Conservation (phyloP, 2,113 vertebrate species). For the Jaculus jaculus region DNA sequence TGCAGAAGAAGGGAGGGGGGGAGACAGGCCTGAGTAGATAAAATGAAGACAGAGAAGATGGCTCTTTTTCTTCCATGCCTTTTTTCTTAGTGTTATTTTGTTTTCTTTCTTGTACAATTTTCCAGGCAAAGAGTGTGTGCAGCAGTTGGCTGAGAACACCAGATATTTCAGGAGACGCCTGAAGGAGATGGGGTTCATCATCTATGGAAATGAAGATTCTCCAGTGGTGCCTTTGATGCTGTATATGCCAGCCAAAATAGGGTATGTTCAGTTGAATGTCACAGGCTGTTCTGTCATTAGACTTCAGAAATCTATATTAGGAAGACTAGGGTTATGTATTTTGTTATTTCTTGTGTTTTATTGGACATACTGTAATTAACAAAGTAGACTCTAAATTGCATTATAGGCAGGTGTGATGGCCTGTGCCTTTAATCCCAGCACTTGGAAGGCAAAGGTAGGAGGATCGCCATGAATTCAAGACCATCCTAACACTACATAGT, state of each 20-base stretch:
- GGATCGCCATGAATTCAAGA: too few species aligned
- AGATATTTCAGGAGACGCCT: conserved; percentile 94
- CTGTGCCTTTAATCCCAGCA: too few species aligned
- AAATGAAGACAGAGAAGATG: neutral
- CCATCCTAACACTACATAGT: too few species aligned
- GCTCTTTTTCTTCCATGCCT: neutral
- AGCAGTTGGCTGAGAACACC: conserved; percentile 94
- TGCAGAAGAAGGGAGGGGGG: neutral
- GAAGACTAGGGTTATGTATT: neutral
- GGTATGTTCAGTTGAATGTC: conserved; percentile 82
- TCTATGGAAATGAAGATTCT: conserved; percentile 97
- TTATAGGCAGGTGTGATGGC: too few species aligned
- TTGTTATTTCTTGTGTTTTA: conserved; percentile 18
- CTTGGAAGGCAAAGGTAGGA: too few species aligned
- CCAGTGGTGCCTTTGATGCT: conserved; percentile 97
- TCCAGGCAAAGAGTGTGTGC: conserved; percentile 89
- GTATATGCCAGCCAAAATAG: conserved; percentile 98
- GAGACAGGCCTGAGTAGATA: neutral
- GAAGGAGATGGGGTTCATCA: conserved; percentile 95
- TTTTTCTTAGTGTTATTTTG: neutral
- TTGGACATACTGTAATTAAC: neutral
- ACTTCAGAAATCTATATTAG: neutral
- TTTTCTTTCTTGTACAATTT: conserved; percentile 5
- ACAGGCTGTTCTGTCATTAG: neutral
- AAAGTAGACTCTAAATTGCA: neutral